Evolutionary conservation across 2,888 invertebrate species (phyloP), one percentile per base, ranked within the genome.

Genomic region (Parelbella ahira): DNA sequence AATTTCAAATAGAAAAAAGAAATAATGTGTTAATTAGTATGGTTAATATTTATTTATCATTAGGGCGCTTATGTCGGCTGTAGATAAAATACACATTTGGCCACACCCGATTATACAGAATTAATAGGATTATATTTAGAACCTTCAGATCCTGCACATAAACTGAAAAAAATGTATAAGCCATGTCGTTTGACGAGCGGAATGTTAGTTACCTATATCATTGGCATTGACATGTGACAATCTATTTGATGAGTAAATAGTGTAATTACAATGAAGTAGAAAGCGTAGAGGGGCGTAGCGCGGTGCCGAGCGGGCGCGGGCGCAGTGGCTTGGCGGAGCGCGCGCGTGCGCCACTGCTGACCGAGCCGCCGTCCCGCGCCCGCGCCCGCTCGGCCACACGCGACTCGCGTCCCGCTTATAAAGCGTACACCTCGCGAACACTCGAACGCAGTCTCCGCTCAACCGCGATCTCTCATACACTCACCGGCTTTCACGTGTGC

Each of bases 381-480:
- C 56, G 49, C 47, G 53, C 54, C 52, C 55, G 46, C 48, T 15
- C 15, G 15, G 3, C 4, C 4, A 2, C 23, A 8, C 23, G 20
- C 48, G 50, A 44, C 41, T 6, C 56, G 58, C 58, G 51, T 49
- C 63, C 69, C 60, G 61, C 63, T 72, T 81, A 83, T 82, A 78
- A 81, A 78, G 73, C 64, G 66, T 62, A 63, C 42, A 36, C 63
- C 60, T 66, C 68, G 68, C 73, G 60, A 62, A 58, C 68, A 68
- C 68, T 76, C 75, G 75, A 78, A 78, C 76, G 73, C 84, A 81
- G 80, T 83, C 76, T 70, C 75, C 67, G 66, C 70, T 68, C 66
- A 63, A 60, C 81, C 75, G 69, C 76, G 74, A 67, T 71, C 78
- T 67, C 66, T 65, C 54, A 68, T 72, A 63, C 76, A 78, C 72